Evolutionary conservation across 2,113 vertebrate species (phyloP), one percentile per base, ranked within the genome.

Genomic region (Pseudopodoces humilis): DNA sequence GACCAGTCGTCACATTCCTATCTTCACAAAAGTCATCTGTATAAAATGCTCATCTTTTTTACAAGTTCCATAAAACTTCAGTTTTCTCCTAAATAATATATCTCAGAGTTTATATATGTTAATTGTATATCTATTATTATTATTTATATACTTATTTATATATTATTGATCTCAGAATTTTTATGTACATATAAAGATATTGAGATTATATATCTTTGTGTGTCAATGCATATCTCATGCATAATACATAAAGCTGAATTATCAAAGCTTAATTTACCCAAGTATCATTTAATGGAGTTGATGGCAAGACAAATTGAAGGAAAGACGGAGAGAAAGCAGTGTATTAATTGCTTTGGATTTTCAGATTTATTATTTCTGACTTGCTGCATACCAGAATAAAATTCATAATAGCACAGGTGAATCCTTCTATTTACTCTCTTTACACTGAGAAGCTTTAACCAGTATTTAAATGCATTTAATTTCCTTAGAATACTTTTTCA

Each of bases 401-500:
- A 86, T n/a, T n/a, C 43, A 49, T 27, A 43, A 28, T 7, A 53
- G 25, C 72, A 50, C 5, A 79, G 33, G 23, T 74, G 70, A 93
- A 82, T 78, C 25, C 69, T 62, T 78, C 53, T 49, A 14, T 15
- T 17, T 86, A 19, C 17, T 90, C 1, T 84, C 31, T 85, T 86
- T 50, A 75, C 30, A 74, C 17, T 47, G n/a, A 67, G 52, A 90
- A 80, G 7, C 12, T 84, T 78, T 85, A 43, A 65, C 16, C 37
- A 20, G 15, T 85, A 92, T 63, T 94, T 21, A 83, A 76, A 67
- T 31, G 20, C 39, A 2, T 80, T 65, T 69, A 30, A 84, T 79
- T 64, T 39, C 58, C 89, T 90, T 76, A 69, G 68, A 92, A 90
- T 43, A 63, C 43, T 77, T 93, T 94, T 92, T 74, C 71, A 92